Evolutionary conservation across 2,888 invertebrate species (phyloP).

Genomic region (Chrysolina oricalcia): DNA sequence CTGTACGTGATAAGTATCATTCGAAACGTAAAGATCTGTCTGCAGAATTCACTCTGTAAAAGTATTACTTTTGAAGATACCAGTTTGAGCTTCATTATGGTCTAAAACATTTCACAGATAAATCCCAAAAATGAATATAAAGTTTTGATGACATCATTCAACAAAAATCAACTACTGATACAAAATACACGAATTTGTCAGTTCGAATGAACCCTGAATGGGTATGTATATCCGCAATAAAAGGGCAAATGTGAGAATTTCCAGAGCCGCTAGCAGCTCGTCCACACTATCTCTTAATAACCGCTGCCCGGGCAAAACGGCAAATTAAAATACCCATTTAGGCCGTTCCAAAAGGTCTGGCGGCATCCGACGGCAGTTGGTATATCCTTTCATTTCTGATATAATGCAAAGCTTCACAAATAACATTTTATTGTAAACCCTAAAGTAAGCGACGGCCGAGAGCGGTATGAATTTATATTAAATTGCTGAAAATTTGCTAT

Average conservation of each 20-base stretch:
- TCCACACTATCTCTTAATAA: slow-evolving; percentile 18
- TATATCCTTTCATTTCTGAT: slow-evolving; percentile 2
- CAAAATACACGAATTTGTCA: slow-evolving; percentile 8
- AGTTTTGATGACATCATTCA: too few species aligned
- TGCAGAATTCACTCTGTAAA: too few species aligned
- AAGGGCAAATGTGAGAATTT: slow-evolving; percentile 5
- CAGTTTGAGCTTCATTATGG: too few species aligned
- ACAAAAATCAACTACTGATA: neutral
- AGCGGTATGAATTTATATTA: neutral
- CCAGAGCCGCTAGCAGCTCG: neutral
- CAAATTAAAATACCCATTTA: slow-evolving; percentile 21
- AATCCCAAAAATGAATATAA: too few species aligned
- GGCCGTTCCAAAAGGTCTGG: slow-evolving; percentile 20
- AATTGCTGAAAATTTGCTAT: neutral
- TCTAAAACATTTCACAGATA: too few species aligned
- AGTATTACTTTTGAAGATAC: too few species aligned
- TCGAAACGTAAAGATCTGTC: too few species aligned
- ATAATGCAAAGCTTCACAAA: slow-evolving; percentile 15
- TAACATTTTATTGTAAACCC: slow-evolving; percentile 9
- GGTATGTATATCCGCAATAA: slow-evolving; percentile 5
- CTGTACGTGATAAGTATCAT: too few species aligned
- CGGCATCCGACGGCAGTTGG: slow-evolving; percentile 6
- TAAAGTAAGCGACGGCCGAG: neutral
- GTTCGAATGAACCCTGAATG: slow-evolving; percentile 3
- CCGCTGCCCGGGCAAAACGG: slow-evolving; percentile 9